A percentile compares a stretch with the other conserved stretches of the same genome.
These are phyloP conservation scores for Apis cerana DNA, from an alignment of 1,140 invertebrate species.

Conservation along the genomic window DNA sequence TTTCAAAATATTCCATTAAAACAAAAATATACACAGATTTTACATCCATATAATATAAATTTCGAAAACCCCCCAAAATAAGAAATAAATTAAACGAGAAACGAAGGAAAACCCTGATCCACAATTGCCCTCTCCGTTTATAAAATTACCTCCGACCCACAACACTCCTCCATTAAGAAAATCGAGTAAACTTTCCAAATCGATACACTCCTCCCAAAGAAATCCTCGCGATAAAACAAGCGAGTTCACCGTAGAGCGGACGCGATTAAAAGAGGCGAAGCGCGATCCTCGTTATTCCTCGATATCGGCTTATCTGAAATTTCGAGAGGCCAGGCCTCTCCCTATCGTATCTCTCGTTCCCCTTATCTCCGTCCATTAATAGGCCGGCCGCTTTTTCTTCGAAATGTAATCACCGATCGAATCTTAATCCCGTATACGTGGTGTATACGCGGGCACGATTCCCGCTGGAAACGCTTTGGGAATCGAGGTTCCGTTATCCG, in stretches of 20 bases:
- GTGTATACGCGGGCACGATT: too few relatives aligned
- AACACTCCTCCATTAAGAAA: neutral
- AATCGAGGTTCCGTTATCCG: slow-evolving; percentile 69
- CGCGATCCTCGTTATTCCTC: slow-evolving; percentile 32
- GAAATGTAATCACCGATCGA: slow-evolving; percentile 48
- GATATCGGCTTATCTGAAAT: slow-evolving; percentile 34
- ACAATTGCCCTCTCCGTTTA: too few relatives aligned
- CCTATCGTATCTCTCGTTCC: neutral
- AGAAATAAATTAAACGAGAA: too few relatives aligned
- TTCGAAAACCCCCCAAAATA: too few relatives aligned
- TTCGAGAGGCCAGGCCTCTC: slow-evolving; percentile 2
- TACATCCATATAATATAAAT: too few relatives aligned
- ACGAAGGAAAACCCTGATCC: too few relatives aligned
- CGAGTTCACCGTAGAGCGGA: neutral
- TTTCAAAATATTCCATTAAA: too few relatives aligned
- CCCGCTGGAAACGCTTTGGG: slow-evolving; percentile 43
- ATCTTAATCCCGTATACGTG: slow-evolving; percentile 37
- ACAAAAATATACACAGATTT: too few relatives aligned
- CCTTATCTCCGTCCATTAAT: slow-evolving; percentile 37
- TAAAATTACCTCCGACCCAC: too few relatives aligned
- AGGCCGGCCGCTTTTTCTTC: slow-evolving; percentile 45
- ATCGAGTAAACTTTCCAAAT: neutral
- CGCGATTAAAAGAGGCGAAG: slow-evolving; percentile 17
- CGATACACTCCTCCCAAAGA: neutral
- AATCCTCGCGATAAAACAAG: neutral